Evolutionary conservation across 2,113 vertebrate genomes (phyloP).

Genomic region (Bothrops jararaca): DNA sequence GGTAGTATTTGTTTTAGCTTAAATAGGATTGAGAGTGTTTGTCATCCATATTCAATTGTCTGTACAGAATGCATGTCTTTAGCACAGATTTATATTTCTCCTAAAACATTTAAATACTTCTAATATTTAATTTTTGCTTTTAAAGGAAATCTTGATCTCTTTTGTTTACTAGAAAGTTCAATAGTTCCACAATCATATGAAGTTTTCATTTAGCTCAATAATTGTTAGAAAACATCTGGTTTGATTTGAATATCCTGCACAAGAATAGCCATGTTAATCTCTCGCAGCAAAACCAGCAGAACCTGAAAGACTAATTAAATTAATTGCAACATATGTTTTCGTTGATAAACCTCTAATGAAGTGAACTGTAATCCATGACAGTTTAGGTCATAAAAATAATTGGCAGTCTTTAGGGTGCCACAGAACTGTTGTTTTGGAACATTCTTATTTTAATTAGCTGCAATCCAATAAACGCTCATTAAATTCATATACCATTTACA

Average conservation of each 20-base stretch:
- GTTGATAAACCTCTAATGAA: neutral
- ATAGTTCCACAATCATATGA: neutral
- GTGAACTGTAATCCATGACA: neutral
- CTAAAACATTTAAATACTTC: neutral
- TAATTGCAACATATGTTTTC: neutral
- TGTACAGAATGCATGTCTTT: neutral
- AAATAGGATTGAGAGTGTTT: neutral
- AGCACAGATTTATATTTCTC: neutral
- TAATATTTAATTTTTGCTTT: neutral
- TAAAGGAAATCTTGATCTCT: neutral
- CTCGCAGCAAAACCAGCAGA: neutral
- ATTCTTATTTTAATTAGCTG: neutral
- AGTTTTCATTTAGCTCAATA: neutral
- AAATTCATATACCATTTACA: neutral
- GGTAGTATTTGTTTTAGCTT: neutral
- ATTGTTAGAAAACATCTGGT: neutral
- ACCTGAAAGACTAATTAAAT: neutral
- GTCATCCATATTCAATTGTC: neutral
- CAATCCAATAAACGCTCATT: neutral
- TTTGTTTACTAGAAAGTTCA: neutral
- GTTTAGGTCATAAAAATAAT: neutral
- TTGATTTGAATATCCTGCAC: neutral
- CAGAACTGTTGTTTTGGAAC: neutral
- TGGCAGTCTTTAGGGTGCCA: neutral
- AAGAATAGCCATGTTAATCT: neutral